Evolutionary conservation across 2,797 vertebrate genomes (phyloP).

Genomic region (Rhynchonycteris naso): DNA sequence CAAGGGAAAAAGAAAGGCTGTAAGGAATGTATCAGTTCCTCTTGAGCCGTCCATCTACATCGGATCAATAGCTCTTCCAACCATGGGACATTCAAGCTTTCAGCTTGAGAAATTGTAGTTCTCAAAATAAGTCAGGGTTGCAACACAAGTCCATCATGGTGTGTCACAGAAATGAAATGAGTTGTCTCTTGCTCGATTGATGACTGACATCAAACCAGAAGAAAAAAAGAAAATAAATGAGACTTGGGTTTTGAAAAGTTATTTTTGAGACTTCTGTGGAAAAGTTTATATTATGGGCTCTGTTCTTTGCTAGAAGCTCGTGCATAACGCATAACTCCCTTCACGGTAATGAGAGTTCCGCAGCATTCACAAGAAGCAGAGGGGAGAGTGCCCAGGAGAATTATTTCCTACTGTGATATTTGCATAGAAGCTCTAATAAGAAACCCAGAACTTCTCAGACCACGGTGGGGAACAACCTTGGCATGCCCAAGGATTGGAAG

Average conservation of each 20-base stretch:
- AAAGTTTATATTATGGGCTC: constrained; percentile 90
- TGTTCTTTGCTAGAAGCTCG: constrained; percentile 83
- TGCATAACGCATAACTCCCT: constrained; percentile 60
- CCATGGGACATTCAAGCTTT: constrained; percentile 90
- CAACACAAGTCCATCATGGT: constrained; percentile 94
- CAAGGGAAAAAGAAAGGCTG: constrained; percentile 80
- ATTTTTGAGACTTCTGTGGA: constrained; percentile 90
- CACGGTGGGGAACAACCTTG: background rate
- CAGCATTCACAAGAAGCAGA: constrained; percentile 25
- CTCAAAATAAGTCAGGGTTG: constrained; percentile 91
- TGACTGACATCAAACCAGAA: constrained; percentile 92
- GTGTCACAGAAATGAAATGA: constrained; percentile 96
- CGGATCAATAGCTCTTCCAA: constrained; percentile 95
- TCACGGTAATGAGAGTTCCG: constrained; percentile 55
- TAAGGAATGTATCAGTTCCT: constrained; percentile 89
- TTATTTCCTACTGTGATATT: background rate
- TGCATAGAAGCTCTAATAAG: constrained; percentile 3
- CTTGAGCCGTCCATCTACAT: constrained; percentile 89
- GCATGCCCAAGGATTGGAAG: background rate
- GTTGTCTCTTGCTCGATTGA: constrained; percentile 96
- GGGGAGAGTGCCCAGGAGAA: background rate
- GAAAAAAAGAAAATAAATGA: constrained; percentile 86
- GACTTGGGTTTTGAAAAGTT: constrained; percentile 88
- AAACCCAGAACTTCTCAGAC: constrained; percentile 32
- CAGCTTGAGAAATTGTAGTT: constrained; percentile 91